Evolutionary conservation across 2,797 vertebrate genomes (phyloP), one percentile per base, ranked within the genome.

Genomic region (Enteromius fasciolatus): DNA sequence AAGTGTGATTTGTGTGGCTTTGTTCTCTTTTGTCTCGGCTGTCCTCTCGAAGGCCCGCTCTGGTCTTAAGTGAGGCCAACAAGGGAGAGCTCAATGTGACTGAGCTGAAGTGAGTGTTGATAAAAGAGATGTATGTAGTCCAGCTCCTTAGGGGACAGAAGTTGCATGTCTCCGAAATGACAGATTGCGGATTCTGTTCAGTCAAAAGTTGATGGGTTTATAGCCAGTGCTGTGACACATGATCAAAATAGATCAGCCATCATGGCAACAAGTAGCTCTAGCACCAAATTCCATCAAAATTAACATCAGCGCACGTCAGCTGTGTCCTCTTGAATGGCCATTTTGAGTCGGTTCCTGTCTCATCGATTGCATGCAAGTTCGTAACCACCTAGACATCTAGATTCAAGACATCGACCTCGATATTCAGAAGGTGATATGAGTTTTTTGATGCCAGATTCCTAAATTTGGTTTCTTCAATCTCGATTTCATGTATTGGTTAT

Each of bases 1-100:
- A 88, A 87, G 85, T 86, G 87, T 87, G 86, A 89, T 89, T 87
- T 87, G 87, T 90, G 88, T 81, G 73, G 81, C 86, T 88, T 82
- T 78, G 61, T 85, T 69, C 76, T 76, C 78, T 84, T 84, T 83
- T 87, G 86, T 87, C 84, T 86, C 59, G 50, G 33, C 78, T 79
- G 85, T 87, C 79, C 84, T 78, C 80, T 83, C 18, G n/a, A 84
- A 87, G 64, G 79, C 73, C 75, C 1, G n/a, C 63, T 85, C 41
- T 46, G 46, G 73, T 83, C 73, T 73, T 77, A 82, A 87, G 84
- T 33, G 61, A 77, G 74, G 74, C 66, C 76, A 80, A 31, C 83
- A 79, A 61, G 77, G 61, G 80, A 79, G 59, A 25, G 63, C 44
- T 69, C 64, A 64, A 46, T 39, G n/a, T 77, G 81, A 59, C 82